A percentile compares a stretch with the other conserved stretches of the same genome.
phyloP scores from a whole-genome alignment of 2,888 invertebrate species.

The Mycogona germanica region DNA sequence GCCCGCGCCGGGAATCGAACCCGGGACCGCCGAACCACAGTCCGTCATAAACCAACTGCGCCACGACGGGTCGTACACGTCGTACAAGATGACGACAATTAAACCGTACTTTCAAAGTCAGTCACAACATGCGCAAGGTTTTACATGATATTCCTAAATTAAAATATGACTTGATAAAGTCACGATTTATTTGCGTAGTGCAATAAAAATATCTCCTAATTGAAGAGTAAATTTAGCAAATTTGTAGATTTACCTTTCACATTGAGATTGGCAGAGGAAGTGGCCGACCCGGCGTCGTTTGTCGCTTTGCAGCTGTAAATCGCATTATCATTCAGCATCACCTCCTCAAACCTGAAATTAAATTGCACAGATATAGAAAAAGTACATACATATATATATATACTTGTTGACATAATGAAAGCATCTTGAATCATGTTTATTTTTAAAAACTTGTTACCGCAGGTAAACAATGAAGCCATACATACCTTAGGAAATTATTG shows the following conservation, averaged over 20 bases:
- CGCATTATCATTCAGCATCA: slow-evolving; percentile 52
- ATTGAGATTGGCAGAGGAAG: slow-evolving; percentile 48
- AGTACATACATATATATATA: neutral
- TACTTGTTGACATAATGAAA: too few relatives aligned
- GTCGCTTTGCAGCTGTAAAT: slow-evolving; percentile 55
- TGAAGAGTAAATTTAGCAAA: slow-evolving; percentile 9
- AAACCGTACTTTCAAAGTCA: too few relatives aligned
- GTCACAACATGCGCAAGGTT: neutral
- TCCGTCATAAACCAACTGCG: too few relatives aligned
- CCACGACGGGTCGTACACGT: too few relatives aligned
- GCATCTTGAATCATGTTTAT: too few relatives aligned
- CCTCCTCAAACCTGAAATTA: slow-evolving; percentile 46
- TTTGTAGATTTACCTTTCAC: slow-evolving; percentile 49
- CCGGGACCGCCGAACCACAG: too few relatives aligned
- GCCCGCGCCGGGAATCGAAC: too few relatives aligned
- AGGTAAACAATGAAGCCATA: too few relatives aligned
- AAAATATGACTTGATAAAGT: neutral
- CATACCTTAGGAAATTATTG: too few relatives aligned
- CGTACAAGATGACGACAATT: too few relatives aligned
- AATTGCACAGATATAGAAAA: neutral
- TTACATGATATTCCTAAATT: neutral
- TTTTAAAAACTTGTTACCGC: too few relatives aligned
- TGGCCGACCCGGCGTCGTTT: slow-evolving; percentile 52
- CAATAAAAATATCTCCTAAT: too few relatives aligned
- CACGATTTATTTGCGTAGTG: slow-evolving; percentile 47